A percentile compares a stretch with the other conserved stretches of the same genome.
phyloP scores from a whole-genome alignment of 2,113 vertebrate species.

The Equus przewalskii region DNA sequence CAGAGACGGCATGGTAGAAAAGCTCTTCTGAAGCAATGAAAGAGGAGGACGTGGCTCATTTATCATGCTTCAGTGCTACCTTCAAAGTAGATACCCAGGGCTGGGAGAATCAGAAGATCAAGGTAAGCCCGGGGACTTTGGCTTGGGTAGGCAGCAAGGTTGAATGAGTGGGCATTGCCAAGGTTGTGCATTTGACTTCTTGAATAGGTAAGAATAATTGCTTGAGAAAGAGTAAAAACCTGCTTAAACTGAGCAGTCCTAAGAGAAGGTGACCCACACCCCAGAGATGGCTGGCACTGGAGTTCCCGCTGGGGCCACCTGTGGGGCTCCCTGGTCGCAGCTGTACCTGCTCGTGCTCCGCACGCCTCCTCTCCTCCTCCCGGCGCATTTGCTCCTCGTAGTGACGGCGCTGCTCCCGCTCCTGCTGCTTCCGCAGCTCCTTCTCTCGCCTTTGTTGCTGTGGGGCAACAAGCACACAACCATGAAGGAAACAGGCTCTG shows the following conservation, averaged over 20 bases:
- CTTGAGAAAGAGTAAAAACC: accelerated
- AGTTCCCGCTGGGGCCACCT: accelerated
- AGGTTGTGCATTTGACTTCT: conserved; percentile 64
- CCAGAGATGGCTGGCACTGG: accelerated
- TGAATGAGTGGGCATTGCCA: neutral
- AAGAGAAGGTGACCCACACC: neutral
- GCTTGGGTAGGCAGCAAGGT: neutral
- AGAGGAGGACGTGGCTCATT: neutral
- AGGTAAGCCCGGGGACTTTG: neutral
- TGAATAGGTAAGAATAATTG: conserved; percentile 43
- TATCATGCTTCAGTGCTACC: neutral
- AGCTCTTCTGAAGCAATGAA: neutral
- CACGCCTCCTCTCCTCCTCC: conserved; percentile 97
- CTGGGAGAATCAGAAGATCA: neutral
- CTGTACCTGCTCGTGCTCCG: conserved; percentile 96
- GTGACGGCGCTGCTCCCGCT: conserved; percentile 96
- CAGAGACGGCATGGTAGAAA: neutral
- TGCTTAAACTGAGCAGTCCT: neutral
- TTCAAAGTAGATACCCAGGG: neutral
- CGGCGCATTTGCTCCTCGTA: conserved; percentile 97
- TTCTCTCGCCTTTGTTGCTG: conserved; percentile 98
- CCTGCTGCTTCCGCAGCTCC: conserved; percentile 98
- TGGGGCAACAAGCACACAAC: conserved; percentile 13
- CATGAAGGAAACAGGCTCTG: neutral
- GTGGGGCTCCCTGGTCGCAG: accelerated